These are phyloP conservation scores for Anguilla megastoma DNA, from an alignment of 2,797 vertebrate species.

Conservation along the genomic window DNA sequence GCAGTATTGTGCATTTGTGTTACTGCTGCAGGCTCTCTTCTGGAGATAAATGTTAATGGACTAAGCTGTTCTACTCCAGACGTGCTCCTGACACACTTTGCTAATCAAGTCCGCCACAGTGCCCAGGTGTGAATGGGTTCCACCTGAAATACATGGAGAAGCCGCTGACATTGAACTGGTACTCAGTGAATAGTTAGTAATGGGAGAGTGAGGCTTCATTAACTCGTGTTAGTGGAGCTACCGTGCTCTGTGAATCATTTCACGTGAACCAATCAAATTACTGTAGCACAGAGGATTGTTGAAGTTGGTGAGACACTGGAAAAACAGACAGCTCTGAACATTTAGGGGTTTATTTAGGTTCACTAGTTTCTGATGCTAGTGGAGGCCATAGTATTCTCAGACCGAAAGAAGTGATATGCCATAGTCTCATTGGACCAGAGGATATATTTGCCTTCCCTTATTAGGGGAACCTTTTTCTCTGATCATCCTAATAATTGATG, in stretches of 20 bases:
- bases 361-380: neutral
- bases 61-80: neutral
- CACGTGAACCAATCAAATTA: neutral
- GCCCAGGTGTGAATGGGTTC: neutral
- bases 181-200: neutral
- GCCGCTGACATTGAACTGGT: neutral
- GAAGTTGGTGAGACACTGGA: neutral
- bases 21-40: neutral
- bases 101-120: neutral
- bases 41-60: conserved; percentile 4
- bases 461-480: neutral
- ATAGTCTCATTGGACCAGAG: neutral
- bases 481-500: neutral
- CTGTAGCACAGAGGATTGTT: neutral
- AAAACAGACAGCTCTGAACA: neutral
- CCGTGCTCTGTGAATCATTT: neutral
- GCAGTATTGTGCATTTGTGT: neutral
- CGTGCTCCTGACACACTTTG: neutral
- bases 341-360: neutral
- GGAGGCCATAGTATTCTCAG: neutral
- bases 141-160: neutral
- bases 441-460: neutral
- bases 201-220: neutral
- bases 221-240: neutral
- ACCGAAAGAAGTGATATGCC: too few species aligned